These are phyloP conservation scores for Thaleichthys pacificus DNA, from an alignment of 2,797 vertebrate species.

Conservation along the genomic window DNA sequence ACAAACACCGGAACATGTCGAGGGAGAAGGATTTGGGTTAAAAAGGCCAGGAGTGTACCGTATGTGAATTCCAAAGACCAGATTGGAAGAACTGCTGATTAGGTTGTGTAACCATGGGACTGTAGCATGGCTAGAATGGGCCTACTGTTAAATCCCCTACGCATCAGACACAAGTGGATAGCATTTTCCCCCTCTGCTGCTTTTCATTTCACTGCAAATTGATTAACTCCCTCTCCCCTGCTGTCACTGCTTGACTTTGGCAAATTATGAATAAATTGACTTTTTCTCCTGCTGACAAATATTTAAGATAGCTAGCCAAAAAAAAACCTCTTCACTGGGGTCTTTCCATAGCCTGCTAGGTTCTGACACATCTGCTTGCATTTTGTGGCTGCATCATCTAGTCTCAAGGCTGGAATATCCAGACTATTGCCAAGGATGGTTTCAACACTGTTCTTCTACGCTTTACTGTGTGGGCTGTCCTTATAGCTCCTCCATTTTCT, in stretches of 20 bases:
- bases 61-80: constrained; percentile 43
- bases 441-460: constrained; percentile 23
- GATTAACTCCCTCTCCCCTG: constrained; percentile 51
- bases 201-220: constrained; percentile 50
- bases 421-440: constrained; percentile 49
- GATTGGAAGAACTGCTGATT: constrained; percentile 45
- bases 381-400: constrained; percentile 60
- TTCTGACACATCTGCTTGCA: constrained; percentile 55
- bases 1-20: constrained; percentile 24
- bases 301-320: constrained; percentile 58
- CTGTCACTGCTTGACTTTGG: constrained; percentile 65
- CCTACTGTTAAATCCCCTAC: constrained; percentile 40
- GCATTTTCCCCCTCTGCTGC: constrained; percentile 49
- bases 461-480: constrained; percentile 42
- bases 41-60: constrained; percentile 22
- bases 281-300: constrained; percentile 62
- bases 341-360: constrained; percentile 54
- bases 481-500: constrained; percentile 61
- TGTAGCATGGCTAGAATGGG: constrained; percentile 34
- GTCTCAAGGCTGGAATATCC: constrained; percentile 51
- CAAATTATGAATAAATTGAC: constrained; percentile 66
- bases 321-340: constrained; percentile 23
- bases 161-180: constrained; percentile 43
- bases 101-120: constrained; percentile 40
- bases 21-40: constrained; percentile 32